Conservation (phyloP, 1,140 invertebrate species). For the Pararge aegeria region DNA sequence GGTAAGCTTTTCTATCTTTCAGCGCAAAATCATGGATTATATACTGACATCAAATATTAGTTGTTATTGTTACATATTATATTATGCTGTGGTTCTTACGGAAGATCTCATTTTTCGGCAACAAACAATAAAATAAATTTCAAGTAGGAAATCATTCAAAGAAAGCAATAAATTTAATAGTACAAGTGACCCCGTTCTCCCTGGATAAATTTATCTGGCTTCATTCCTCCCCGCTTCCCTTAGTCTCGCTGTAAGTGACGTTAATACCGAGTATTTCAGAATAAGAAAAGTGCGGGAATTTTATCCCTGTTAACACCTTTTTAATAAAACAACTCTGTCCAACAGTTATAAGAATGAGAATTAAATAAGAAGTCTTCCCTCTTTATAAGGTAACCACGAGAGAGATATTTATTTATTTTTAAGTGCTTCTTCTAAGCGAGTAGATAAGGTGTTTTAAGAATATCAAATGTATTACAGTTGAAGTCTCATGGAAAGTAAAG, state of each 20-base stretch:
- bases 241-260: conserved; percentile 7
- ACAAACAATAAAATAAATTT: conserved; percentile 6
- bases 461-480: too few species aligned
- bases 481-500: neutral
- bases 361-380: neutral
- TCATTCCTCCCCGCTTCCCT: conserved; percentile 7
- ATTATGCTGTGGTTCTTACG: too few species aligned
- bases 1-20: too few species aligned
- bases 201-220: conserved; percentile 19
- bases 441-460: too few species aligned
- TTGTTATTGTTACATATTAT: too few species aligned
- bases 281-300: neutral
- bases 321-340: neutral
- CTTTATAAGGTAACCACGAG: too few species aligned
- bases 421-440: too few species aligned
- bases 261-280: neutral
- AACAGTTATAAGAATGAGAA: neutral
- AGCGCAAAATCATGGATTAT: too few species aligned
- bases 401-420: too few species aligned
- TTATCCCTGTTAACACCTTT: neutral
- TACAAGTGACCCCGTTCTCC: conserved; percentile 7
- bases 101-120: neutral
- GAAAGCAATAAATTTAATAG: conserved; percentile 20
- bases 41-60: too few species aligned
- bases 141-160: conserved; percentile 2